These are phyloP conservation scores for Boleophthalmus pectinirostris DNA, from an alignment of 2,113 vertebrate genomes.

Conservation along the genomic window DNA sequence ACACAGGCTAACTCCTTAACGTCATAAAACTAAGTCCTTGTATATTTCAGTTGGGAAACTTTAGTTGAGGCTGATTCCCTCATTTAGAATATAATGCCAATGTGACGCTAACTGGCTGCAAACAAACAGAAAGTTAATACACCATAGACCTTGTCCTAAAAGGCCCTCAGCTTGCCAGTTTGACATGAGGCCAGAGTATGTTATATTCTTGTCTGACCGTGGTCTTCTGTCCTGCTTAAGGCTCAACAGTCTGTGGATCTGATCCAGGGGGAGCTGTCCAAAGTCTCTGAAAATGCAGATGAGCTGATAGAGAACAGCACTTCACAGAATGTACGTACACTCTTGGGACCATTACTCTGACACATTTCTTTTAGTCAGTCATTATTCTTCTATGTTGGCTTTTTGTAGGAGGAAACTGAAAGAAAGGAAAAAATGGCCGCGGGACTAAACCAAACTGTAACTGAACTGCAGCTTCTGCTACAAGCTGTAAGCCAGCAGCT, in stretches of 20 bases:
- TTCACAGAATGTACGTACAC: slow-evolving; percentile 81
- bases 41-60: too few species aligned
- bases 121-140: too few species aligned
- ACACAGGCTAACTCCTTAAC: background rate
- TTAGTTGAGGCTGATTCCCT: too few species aligned
- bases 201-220: background rate
- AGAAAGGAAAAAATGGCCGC: slow-evolving; percentile 83
- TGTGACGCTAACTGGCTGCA: too few species aligned
- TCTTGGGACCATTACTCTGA: background rate
- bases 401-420: slow-evolving; percentile 84
- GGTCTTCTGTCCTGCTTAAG: slow-evolving; percentile 61
- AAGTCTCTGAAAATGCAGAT: slow-evolving; percentile 80
- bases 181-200: background rate
- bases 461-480: slow-evolving; percentile 90
- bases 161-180: background rate
- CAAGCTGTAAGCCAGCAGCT: slow-evolving; percentile 87
- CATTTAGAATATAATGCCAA: too few species aligned
- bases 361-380: background rate
- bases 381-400: slow-evolving; percentile 1
- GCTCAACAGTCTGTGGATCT: slow-evolving; percentile 92
- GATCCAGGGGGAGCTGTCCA: slow-evolving; percentile 90
- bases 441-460: slow-evolving; percentile 89
- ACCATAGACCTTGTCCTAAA: too few species aligned
- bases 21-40: background rate
- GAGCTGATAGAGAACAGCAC: slow-evolving; percentile 89